These are phyloP conservation scores for Salvelinus alpinus DNA, from an alignment of 2,113 vertebrate genomes.

Conservation along the genomic window DNA sequence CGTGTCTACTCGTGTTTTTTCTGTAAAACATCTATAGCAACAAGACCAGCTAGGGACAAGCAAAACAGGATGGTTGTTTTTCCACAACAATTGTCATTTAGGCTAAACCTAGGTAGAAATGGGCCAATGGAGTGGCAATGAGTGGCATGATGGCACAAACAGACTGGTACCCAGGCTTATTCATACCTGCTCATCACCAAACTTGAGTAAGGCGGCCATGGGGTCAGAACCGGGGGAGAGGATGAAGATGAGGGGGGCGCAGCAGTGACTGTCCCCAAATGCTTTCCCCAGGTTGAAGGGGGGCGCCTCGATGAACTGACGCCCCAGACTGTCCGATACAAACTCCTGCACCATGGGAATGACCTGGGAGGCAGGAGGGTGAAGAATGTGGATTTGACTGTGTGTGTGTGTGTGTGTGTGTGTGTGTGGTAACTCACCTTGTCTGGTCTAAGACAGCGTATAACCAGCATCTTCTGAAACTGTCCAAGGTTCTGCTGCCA, in stretches of 20 bases:
- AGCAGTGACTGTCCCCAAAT: conserved; percentile 85
- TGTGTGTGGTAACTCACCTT: conserved; percentile 66
- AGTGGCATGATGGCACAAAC: not conserved
- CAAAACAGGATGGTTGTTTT: no score
- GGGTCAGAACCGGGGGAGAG: conserved; percentile 84
- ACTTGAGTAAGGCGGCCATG: conserved; percentile 85
- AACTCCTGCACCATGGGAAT: conserved; percentile 86
- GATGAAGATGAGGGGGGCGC: conserved; percentile 81
- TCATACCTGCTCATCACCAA: conserved; percentile 84
- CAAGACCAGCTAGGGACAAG: no score
- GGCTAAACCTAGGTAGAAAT: no score
- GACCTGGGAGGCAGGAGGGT: conserved; percentile 61
- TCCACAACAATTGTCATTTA: no score
- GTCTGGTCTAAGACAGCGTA: conserved; percentile 84
- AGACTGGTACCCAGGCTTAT: not conserved
- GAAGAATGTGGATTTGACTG: not conserved
- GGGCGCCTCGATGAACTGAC: conserved; percentile 82
- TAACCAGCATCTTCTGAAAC: conserved; percentile 85
- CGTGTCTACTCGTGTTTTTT: no score
- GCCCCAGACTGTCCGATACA: conserved; percentile 75
- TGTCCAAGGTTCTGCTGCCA: conserved; percentile 75
- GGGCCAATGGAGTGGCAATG: no score
- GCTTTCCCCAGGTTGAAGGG: conserved; percentile 85
- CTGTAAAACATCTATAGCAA: no score
- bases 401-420: not conserved